phyloP scores from a whole-genome alignment of 2,888 invertebrate genomes.

The Netelia inedita region DNA sequence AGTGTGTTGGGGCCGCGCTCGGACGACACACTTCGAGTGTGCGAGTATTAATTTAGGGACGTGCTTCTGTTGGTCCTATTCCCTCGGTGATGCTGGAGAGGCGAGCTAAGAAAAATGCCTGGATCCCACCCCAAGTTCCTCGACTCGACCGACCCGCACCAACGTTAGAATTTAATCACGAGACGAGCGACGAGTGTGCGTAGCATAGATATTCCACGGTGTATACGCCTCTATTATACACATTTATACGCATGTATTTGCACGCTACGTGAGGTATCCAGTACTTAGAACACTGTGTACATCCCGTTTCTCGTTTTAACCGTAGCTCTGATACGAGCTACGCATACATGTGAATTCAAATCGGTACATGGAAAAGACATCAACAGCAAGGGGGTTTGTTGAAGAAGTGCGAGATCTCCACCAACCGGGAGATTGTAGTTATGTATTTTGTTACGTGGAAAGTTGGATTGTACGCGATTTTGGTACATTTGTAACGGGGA shows the following conservation, averaged over 20 bases:
- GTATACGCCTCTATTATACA: conserved; percentile 32
- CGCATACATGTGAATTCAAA: conserved; percentile 29
- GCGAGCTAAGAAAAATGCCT: conserved; percentile 84
- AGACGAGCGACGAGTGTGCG: conserved; percentile 63
- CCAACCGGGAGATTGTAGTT: conserved; percentile 27
- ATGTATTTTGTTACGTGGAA: conserved; percentile 21
- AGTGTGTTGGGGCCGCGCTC: conserved; percentile 44
- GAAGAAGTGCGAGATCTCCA: conserved; percentile 43
- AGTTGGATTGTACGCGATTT: conserved; percentile 33
- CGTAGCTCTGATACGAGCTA: conserved; percentile 49
- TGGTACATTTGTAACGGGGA: conserved; percentile 1
- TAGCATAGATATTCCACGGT: conserved; percentile 45
- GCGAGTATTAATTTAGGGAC: conserved; percentile 83
- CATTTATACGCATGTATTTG: conserved; percentile 5
- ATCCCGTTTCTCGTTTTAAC: conserved; percentile 59
- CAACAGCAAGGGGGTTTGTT: conserved; percentile 11
- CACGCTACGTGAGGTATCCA: conserved; percentile 43
- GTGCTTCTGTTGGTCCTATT: conserved; percentile 72
- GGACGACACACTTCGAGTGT: conserved; percentile 61
- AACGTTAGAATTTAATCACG: conserved; percentile 83
- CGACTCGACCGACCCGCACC: conserved; percentile 69
- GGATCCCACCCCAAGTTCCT: conserved; percentile 62
- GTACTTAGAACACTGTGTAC: conserved; percentile 48
- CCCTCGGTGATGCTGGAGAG: conserved; percentile 65
- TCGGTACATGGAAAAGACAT: conserved; percentile 62